Percentiles rank a stretch among this genome's conserved stretches.
phyloP scores from a whole-genome alignment of 2,113 vertebrate genomes.

The Glareola pratincola region DNA sequence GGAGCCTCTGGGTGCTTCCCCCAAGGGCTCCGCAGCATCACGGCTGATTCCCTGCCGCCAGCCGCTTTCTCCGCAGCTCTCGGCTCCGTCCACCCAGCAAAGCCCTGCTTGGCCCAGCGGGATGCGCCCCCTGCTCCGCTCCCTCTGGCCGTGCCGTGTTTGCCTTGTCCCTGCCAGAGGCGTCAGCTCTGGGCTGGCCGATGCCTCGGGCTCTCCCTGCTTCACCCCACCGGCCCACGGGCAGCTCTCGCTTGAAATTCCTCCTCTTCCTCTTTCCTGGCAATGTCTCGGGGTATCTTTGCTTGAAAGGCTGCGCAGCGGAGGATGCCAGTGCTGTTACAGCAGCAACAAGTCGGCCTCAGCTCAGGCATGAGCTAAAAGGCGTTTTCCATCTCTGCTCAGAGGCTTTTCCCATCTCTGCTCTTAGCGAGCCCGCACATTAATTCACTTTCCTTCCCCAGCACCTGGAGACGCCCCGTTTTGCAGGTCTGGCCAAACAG shows the following conservation, averaged over 20 bases:
- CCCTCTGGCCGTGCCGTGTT: not conserved
- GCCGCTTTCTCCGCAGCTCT: not conserved
- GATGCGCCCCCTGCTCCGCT: not conserved
- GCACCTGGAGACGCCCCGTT: fast-evolving
- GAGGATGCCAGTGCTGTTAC: not conserved
- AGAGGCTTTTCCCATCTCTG: not conserved
- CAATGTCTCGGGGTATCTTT: not conserved
- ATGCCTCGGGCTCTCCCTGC: not conserved
- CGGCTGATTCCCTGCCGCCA: fast-evolving
- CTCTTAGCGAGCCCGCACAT: not conserved
- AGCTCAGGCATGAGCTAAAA: not conserved
- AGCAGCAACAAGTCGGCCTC: not conserved
- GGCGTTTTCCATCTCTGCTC: not conserved
- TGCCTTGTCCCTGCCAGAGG: not conserved
- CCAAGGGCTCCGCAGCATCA: not conserved
- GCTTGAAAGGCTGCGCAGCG: not conserved
- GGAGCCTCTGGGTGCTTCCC: not conserved
- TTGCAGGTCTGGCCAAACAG: not conserved
- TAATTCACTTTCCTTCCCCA: not conserved
- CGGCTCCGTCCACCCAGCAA: fast-evolving
- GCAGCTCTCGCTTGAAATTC: not conserved
- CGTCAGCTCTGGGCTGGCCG: not conserved
- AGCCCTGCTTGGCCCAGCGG: not conserved
- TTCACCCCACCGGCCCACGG: not conserved
- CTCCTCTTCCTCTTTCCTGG: not conserved